Conservation (phyloP, 2,888 invertebrate species). For the Drosophila austrosaltans region DNA sequence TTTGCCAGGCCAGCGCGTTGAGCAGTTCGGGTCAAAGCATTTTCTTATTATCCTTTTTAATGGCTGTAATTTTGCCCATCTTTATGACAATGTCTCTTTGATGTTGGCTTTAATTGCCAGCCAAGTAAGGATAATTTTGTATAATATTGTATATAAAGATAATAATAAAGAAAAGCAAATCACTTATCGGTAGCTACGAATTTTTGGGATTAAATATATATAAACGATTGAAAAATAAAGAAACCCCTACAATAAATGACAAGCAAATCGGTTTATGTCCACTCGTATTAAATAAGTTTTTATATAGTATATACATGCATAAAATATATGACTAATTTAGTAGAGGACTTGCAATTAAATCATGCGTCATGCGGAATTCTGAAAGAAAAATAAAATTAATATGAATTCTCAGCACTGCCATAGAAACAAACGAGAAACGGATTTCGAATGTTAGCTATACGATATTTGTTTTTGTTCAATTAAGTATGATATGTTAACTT, state of each 20-base stretch:
- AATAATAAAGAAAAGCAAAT: conserved; percentile 44
- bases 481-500: conserved; percentile 8
- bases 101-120: conserved; percentile 63
- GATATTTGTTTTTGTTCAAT: background rate
- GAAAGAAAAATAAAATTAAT: background rate
- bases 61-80: conserved; percentile 77
- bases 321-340: conserved; percentile 33
- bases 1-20: conserved; percentile 93
- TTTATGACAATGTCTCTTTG: conserved; percentile 80
- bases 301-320: conserved; percentile 43
- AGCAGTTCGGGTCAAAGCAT: conserved; percentile 86
- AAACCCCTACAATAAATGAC: conserved; percentile 32
- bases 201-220: conserved; percentile 67
- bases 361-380: conserved; percentile 40
- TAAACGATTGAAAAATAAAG: conserved; percentile 15
- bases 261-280: conserved; percentile 76
- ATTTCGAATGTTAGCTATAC: background rate
- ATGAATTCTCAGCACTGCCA: conserved; percentile 2
- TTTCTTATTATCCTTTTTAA: conserved; percentile 80
- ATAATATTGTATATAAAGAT: conserved; percentile 66
- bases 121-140: conserved; percentile 51
- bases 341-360: conserved; percentile 28
- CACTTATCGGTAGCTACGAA: conserved; percentile 58
- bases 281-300: conserved; percentile 69
- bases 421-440: background rate